phyloP scores from a whole-genome alignment of 2,888 invertebrate genomes.

The Archips xylosteana region DNA sequence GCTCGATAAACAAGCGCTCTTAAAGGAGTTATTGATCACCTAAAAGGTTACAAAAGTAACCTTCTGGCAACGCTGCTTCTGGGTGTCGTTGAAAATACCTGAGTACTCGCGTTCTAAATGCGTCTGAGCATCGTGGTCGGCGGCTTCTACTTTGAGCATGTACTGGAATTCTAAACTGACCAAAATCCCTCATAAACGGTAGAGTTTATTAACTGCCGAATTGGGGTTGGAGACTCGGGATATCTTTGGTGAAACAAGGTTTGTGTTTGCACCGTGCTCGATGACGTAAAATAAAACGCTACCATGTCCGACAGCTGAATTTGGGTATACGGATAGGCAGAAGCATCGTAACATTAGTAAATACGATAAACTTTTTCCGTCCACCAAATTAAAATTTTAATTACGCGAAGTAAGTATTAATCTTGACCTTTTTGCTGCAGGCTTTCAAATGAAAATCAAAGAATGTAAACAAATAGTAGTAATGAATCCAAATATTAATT shows the following conservation, averaged over 20 bases:
- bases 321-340: conserved; percentile 1
- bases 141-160: conserved; percentile 4
- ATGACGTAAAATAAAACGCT: conserved; percentile 4
- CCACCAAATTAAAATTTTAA: too few relatives aligned
- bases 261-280: conserved; percentile 4
- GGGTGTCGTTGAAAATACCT: conserved; percentile 3
- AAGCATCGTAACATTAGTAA: background rate
- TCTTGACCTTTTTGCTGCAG: too few relatives aligned
- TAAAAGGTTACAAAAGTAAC: too few relatives aligned
- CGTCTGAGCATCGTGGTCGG: conserved; percentile 2
- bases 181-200: background rate
- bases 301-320: conserved; percentile 6
- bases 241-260: background rate
- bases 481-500: too few relatives aligned
- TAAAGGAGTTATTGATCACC: too few relatives aligned
- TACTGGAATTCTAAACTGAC: background rate
- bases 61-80: background rate
- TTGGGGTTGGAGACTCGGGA: background rate
- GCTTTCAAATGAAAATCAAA: too few relatives aligned
- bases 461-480: too few relatives aligned
- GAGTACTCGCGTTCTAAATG: conserved; percentile 5
- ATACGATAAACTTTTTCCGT: background rate
- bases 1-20: too few relatives aligned
- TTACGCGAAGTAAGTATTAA: too few relatives aligned
- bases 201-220: background rate